These are phyloP conservation scores for Xanthia icteritia DNA, from an alignment of 2,888 invertebrate genomes.

Conservation along the genomic window DNA sequence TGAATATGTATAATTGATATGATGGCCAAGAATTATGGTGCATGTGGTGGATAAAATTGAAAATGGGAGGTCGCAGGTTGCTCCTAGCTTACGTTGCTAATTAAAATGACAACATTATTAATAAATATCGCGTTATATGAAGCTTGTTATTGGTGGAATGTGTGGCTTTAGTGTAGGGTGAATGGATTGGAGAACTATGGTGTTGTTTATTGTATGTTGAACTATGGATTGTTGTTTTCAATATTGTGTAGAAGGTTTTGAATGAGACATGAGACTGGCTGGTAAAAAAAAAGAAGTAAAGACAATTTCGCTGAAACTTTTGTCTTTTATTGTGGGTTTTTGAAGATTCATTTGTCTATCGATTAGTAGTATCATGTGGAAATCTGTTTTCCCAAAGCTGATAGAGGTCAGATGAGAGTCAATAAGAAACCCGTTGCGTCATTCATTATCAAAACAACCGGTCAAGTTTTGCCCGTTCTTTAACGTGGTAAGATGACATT, in stretches of 20 bases:
- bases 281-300: neutral
- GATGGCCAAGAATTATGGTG: conserved; percentile 48
- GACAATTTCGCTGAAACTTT: neutral
- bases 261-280: neutral
- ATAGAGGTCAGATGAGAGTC: conserved; percentile 22
- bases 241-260: neutral
- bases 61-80: conserved; percentile 59
- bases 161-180: neutral
- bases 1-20: conserved; percentile 63
- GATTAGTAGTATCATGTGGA: conserved; percentile 8
- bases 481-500: neutral
- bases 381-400: conserved; percentile 37
- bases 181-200: neutral
- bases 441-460: conserved; percentile 2
- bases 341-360: neutral
- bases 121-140: conserved; percentile 49
- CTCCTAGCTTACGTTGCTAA: conserved; percentile 37
- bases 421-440: conserved; percentile 18
- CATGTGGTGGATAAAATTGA: conserved; percentile 46
- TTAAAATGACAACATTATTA: conserved; percentile 54
- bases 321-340: neutral
- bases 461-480: conserved; percentile 20
- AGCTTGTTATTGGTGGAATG: conserved; percentile 23
- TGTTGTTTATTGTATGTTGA: neutral
- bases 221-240: conserved; percentile 4